A percentile compares a stretch with the other conserved stretches of the same genome.
phyloP scores from a whole-genome alignment of 2,888 invertebrate species.

The Pandemis heparana region DNA sequence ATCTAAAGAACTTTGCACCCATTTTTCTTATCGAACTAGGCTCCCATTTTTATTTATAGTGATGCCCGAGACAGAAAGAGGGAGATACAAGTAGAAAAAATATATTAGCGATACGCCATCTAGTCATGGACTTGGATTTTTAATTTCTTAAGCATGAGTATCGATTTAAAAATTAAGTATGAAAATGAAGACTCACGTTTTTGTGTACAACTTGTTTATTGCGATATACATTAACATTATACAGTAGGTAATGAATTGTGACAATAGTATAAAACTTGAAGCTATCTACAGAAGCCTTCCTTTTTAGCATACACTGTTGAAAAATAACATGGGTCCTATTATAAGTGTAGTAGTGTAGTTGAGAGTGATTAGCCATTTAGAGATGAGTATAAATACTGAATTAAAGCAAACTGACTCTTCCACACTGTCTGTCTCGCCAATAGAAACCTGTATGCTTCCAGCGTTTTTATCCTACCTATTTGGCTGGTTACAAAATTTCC shows the following conservation, averaged over 20 bases:
- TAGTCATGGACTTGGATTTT: too few relatives aligned
- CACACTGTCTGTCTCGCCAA: slow-evolving; percentile 24
- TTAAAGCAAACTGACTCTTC: slow-evolving; percentile 20
- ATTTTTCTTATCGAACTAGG: too few relatives aligned
- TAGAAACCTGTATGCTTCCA: slow-evolving; percentile 35
- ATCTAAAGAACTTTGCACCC: too few relatives aligned
- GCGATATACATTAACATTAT: neutral
- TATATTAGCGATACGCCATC: too few relatives aligned
- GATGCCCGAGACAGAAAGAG: too few relatives aligned
- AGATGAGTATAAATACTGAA: neutral
- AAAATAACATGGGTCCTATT: slow-evolving; percentile 3
- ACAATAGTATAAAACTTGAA: slow-evolving; percentile 13
- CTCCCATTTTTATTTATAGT: too few relatives aligned
- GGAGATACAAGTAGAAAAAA: too few relatives aligned
- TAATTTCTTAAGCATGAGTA: neutral
- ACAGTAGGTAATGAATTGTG: slow-evolving; percentile 5
- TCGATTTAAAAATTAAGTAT: slow-evolving; percentile 5
- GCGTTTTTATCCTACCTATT: slow-evolving; percentile 24
- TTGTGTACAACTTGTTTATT: slow-evolving; percentile 3
- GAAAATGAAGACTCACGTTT: neutral
- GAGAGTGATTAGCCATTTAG: neutral
- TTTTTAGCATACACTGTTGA: neutral
- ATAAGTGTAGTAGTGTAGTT: neutral
- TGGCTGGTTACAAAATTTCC: neutral
- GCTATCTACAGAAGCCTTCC: slow-evolving; percentile 2